phyloP scores from a whole-genome alignment of 1,140 invertebrate genomes.

The Drosophila ohnishii region DNA sequence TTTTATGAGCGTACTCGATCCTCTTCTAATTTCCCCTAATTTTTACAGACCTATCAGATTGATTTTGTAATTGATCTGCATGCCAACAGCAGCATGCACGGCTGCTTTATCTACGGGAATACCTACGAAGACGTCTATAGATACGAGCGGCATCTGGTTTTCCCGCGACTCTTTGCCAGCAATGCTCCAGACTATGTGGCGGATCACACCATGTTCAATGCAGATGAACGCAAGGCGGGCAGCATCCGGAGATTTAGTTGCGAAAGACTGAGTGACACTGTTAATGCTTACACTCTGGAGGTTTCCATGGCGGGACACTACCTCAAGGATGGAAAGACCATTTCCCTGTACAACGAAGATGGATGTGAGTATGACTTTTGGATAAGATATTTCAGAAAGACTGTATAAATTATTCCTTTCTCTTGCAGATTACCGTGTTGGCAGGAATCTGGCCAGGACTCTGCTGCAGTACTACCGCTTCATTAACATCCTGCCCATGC shows the following conservation, averaged over 20 bases:
- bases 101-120: slow-evolving; percentile 98
- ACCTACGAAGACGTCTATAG: slow-evolving; percentile 94
- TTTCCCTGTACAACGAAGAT: slow-evolving; percentile 94
- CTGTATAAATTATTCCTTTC: too few relatives aligned
- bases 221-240: slow-evolving; percentile 92
- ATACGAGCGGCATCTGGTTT: slow-evolving; percentile 93
- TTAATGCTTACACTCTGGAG: slow-evolving; percentile 93
- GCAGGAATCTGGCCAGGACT: slow-evolving; percentile 89
- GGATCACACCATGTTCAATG: slow-evolving; percentile 94
- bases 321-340: slow-evolving; percentile 86
- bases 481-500: slow-evolving; percentile 87
- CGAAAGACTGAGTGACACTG: slow-evolving; percentile 87
- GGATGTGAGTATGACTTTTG: slow-evolving; percentile 87
- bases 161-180: slow-evolving; percentile 94
- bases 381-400: too few relatives aligned
- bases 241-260: slow-evolving; percentile 92
- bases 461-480: slow-evolving; percentile 92
- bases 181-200: slow-evolving; percentile 92
- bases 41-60: slow-evolving; percentile 88
- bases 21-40: background rate
- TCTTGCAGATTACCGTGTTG: slow-evolving; percentile 86
- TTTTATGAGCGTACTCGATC: background rate
- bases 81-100: slow-evolving; percentile 95
- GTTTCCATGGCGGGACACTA: slow-evolving; percentile 94
- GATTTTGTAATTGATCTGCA: slow-evolving; percentile 98